phyloP scores from a whole-genome alignment of 2,113 vertebrate species.

The Pungitius pungitius region DNA sequence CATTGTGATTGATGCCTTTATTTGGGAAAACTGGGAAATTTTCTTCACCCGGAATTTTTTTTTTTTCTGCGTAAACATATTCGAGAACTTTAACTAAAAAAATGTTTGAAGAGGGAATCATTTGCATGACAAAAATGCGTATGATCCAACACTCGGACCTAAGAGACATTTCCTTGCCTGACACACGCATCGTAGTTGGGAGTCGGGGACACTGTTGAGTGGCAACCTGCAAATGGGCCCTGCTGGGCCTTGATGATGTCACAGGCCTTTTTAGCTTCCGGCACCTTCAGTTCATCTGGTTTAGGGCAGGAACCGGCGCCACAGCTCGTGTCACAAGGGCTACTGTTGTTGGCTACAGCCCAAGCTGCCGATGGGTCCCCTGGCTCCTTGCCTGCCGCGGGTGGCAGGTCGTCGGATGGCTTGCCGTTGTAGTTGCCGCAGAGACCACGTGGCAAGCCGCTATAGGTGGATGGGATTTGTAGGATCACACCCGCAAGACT shows the following conservation, averaged over 20 bases:
- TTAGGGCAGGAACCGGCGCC: constrained; percentile 5
- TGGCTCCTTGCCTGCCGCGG: not conserved
- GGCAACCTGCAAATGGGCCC: constrained; percentile 34
- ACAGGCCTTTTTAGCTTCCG: constrained; percentile 22
- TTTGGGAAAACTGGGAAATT: not conserved
- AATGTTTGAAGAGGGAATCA: too few relatives aligned
- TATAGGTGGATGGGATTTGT: constrained; percentile 39
- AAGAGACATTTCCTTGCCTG: constrained; percentile 16
- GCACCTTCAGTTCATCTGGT: not conserved
- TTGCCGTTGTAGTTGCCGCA: constrained; percentile 38
- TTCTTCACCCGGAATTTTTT: not conserved
- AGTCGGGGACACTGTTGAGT: constrained; percentile 1
- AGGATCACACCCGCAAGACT: not conserved
- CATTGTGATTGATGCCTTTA: not conserved
- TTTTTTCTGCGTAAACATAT: not conserved
- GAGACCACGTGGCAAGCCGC: constrained; percentile 5
- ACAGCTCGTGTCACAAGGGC: constrained; percentile 14
- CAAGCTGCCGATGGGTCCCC: not conserved
- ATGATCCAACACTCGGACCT: not conserved
- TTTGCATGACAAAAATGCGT: not conserved
- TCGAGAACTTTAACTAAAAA: too few relatives aligned
- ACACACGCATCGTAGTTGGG: constrained; percentile 15
- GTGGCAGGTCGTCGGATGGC: not conserved
- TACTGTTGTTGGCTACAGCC: not conserved
- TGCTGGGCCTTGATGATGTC: constrained; percentile 16